Evolutionary conservation across 2,888 invertebrate species (phyloP), one percentile per base, ranked within the genome.

Genomic region (Pristionchus fissidentatus): DNA sequence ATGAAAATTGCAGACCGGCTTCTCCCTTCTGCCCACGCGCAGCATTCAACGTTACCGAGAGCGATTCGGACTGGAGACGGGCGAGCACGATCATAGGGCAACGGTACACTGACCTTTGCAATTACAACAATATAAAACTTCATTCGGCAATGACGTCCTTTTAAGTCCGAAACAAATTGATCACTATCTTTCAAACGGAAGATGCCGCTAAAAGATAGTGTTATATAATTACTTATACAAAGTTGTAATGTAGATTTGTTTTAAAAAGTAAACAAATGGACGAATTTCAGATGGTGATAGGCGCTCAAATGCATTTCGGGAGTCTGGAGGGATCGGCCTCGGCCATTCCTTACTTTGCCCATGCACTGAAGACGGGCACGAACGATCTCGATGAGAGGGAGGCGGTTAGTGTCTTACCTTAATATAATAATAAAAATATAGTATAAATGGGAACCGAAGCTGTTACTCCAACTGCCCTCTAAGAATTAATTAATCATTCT

Each of bases 321-420:
- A 70, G 43, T n/a, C 41, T 70, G n/a, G 19, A 70, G 26, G 70
- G 41, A 5, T n/a, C 43, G 10, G 41, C 70, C 5, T 7, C n/a
- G 0, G 70, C 70, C 41, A 70, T 70, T 41, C 70, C 70, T 0
- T 70, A 43, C 26, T 70, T 70, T 19, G 70, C 43, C 2, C 70
- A 70, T n/a, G 70, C 70, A n/a, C 13, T 70, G 35, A 70, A 70
- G 15, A 10, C 41, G 0, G 70, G 70, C 26, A 41, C 41, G 5
- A 70, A 70, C 70, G 8, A 70, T n/a, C 43, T 70, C n/a, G 70
- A 70, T 15, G 70, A 70, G 70, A 22, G 70, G n/a, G 70, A 70
- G n/a, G 70, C 70, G 41, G 70, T 70, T 10, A 70, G 70, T 10
- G 1, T 1, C 10, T 26, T 26, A 57, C 10, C 1, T 22, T n/a